Conservation (phyloP, 2,888 invertebrate species). For the Noctuana brunneofusca region DNA sequence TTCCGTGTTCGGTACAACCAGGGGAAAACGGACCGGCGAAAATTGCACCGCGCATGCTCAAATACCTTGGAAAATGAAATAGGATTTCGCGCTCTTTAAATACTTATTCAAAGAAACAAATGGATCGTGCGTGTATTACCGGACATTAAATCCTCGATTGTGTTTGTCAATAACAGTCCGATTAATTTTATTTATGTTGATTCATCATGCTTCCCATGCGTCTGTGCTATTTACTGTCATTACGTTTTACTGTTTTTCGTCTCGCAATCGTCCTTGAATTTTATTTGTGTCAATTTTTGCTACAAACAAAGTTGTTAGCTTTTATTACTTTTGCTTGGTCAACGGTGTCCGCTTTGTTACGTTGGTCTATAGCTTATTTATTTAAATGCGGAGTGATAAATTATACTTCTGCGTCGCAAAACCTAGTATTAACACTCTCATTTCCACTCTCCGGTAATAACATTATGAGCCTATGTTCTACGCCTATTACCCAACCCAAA, state of each 20-base stretch:
- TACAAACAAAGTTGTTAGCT: constrained; percentile 33
- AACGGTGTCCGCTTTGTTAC: constrained; percentile 9
- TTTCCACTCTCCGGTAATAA: not conserved
- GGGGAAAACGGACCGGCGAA: constrained; percentile 50
- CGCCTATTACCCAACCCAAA: too few relatives aligned
- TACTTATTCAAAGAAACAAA: constrained; percentile 52
- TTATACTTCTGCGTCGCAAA: not conserved
- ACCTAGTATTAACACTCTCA: not conserved
- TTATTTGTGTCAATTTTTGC: constrained; percentile 30
- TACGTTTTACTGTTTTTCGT: constrained; percentile 21
- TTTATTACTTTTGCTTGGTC: constrained; percentile 29
- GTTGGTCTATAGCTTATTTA: constrained; percentile 13
- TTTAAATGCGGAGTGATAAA: constrained; percentile 4
- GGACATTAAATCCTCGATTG: constrained; percentile 17
- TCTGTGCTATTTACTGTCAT: constrained; percentile 14
- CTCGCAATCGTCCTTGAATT: constrained; percentile 30
- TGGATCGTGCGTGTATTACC: constrained; percentile 38
- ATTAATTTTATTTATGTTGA: constrained; percentile 18
- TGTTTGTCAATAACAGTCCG: not conserved
- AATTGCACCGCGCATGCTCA: constrained; percentile 57
- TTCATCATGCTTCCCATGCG: constrained; percentile 4
- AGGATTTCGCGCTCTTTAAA: constrained; percentile 65
- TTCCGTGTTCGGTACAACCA: constrained; percentile 53
- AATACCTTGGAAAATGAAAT: constrained; percentile 56
- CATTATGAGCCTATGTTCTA: too few relatives aligned